Conservation (phyloP, 2,113 vertebrate species). For the Diphyllodes magnificus region DNA sequence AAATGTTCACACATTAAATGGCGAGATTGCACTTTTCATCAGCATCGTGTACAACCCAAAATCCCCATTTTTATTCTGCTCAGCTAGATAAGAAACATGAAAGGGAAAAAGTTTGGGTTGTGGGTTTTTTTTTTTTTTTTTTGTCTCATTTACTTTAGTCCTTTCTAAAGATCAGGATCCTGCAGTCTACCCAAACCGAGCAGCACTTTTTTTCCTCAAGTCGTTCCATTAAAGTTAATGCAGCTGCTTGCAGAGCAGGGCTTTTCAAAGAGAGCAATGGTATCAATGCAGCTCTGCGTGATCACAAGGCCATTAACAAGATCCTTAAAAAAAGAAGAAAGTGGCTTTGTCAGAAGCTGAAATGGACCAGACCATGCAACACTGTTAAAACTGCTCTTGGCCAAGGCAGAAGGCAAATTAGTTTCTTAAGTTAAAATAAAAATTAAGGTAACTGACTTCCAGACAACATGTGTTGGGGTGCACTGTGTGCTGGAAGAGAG, state of each 20-base stretch:
- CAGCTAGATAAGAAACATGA: neutral
- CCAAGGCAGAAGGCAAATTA: neutral
- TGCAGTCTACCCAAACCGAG: neutral
- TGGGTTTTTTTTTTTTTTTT: neutral
- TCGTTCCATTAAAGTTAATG: neutral
- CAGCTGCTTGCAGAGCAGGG: neutral
- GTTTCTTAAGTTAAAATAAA: neutral
- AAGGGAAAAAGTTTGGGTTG: neutral
- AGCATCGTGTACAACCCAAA: neutral
- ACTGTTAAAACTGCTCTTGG: neutral
- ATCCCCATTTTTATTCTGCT: neutral
- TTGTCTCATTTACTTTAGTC: neutral
- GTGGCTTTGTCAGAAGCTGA: neutral
- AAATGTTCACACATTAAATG: constrained; percentile 27
- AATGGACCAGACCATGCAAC: neutral
- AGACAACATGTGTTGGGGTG: neutral
- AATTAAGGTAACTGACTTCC: neutral
- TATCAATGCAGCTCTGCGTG: neutral
- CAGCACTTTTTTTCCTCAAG: neutral
- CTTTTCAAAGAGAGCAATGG: neutral
- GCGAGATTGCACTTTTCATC: constrained; percentile 30
- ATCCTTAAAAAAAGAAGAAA: neutral
- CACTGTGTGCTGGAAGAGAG: too few species aligned
- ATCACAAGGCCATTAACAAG: neutral
- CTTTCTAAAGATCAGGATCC: neutral